Evolutionary conservation across 2,797 vertebrate genomes (phyloP).

Genomic region (Dendrocincla fuliginosa): DNA sequence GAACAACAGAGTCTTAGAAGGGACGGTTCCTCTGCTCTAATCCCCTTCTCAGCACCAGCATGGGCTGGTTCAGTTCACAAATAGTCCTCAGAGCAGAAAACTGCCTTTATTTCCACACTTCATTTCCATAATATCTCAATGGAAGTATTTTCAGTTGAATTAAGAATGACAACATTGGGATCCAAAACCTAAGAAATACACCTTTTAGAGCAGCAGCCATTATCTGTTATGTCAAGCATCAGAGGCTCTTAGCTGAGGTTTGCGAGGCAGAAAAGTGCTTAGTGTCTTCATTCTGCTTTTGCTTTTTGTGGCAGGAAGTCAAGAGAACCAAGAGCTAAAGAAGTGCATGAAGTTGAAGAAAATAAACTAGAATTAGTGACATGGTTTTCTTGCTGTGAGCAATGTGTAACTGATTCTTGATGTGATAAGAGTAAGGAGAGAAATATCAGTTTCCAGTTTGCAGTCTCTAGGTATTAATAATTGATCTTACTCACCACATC

Average conservation of each 20-base stretch:
- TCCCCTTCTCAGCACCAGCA: background rate
- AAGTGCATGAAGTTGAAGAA: conserved; percentile 20
- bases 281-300: background rate
- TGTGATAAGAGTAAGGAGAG: background rate
- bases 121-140: background rate
- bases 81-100: background rate
- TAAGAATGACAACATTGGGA: background rate
- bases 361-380: background rate
- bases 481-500: background rate
- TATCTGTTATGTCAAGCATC: background rate
- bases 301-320: background rate
- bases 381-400: background rate
- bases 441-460: background rate
- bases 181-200: background rate
- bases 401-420: background rate
- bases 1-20: background rate
- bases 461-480: background rate
- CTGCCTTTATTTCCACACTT: background rate
- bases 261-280: background rate
- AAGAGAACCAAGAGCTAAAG: background rate
- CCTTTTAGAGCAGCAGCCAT: background rate
- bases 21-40: background rate
- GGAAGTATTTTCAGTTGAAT: background rate
- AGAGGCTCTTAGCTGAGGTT: background rate
- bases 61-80: conserved; percentile 1